Evolutionary conservation across 1,140 invertebrate species (phyloP), one percentile per base, ranked within the genome.

Genomic region (Zophobas atratus): DNA sequence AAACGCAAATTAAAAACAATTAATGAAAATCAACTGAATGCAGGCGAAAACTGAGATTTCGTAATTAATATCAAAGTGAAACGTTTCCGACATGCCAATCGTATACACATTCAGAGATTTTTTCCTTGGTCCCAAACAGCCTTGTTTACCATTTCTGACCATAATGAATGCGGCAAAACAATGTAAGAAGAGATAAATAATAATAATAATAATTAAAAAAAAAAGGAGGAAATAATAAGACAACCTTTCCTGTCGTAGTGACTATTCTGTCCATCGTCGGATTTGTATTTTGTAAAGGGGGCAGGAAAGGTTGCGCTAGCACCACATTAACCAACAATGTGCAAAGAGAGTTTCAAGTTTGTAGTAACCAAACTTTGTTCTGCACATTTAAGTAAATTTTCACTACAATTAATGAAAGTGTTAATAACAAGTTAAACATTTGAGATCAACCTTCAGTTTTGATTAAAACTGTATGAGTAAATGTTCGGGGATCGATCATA

Each of bases 341-440:
- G 60, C 60, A 67, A 43, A 41, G 60, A 20, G 60, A 67, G 60
- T 67, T 63, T 38, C 70, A 72, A 73, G 67, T 73, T 77, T 73
- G 77, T 80, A 20, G 20, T 20, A 80, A 78, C 79, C 79, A 78
- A 80, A 80, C 79, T 78, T 80, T 46, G 63, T 60, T 80, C 77
- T 78, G 77, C 51, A 78, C 36, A 70, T 51, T 78, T 72, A 60
- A 55, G 63, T 57, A 49, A 49, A 78, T 63, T 49, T 56, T 74
- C 71, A 51, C 71, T 74, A 63, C 77, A 60, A 67, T 75, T 60
- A 41, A 41, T 63, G 39, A 63, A 63, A 63, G 60, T 67, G 60
- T 67, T 67, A 63, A 63, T 63, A 63, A 63, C 57, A 63, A 63
- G 57, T 63, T 63, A 67, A 67, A 67, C 38, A 32, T 67, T 67